A percentile compares a stretch with the other conserved stretches of the same genome.
Conservation (phyloP, 2,888 invertebrate genomes). For the Pachliopta kotzebuea region DNA sequence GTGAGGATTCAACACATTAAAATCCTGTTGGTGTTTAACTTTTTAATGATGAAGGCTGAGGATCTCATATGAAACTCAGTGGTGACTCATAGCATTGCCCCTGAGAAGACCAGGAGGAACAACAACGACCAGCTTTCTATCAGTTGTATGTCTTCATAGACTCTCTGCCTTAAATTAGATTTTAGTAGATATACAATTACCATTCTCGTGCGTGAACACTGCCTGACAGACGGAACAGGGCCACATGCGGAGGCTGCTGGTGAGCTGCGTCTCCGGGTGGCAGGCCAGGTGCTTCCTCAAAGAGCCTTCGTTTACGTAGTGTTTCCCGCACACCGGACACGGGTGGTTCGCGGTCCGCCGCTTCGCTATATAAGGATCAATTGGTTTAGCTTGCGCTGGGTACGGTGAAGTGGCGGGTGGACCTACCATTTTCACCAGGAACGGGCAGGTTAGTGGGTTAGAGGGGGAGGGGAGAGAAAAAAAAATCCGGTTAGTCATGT, state of each 20-base stretch:
- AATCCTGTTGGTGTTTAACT: too few relatives aligned
- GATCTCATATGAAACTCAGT: too few relatives aligned
- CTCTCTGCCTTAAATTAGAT: neutral
- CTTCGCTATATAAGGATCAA: conserved; percentile 93
- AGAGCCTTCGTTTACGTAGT: conserved; percentile 81
- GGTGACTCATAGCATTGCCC: neutral
- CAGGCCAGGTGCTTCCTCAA: conserved; percentile 91
- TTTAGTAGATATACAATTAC: conserved; percentile 74
- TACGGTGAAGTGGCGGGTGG: conserved; percentile 83
- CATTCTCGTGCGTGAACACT: conserved; percentile 96
- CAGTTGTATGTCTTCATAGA: neutral
- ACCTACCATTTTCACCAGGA: conserved; percentile 78
- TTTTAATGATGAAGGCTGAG: too few relatives aligned
- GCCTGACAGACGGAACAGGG: conserved; percentile 97
- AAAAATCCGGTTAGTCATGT: conserved; percentile 65
- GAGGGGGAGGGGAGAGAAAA: conserved; percentile 48
- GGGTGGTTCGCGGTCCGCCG: conserved; percentile 96
- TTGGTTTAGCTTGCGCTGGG: conserved; percentile 79
- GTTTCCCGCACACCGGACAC: conserved; percentile 96
- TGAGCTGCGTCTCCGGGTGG: conserved; percentile 94
- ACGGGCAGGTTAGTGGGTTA: conserved; percentile 73
- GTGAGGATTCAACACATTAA: too few relatives aligned
- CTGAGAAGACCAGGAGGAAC: neutral
- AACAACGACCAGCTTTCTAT: neutral
- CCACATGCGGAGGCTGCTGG: conserved; percentile 95